Conservation (phyloP, 2,113 vertebrate species). For the Oostethus manadensis region DNA sequence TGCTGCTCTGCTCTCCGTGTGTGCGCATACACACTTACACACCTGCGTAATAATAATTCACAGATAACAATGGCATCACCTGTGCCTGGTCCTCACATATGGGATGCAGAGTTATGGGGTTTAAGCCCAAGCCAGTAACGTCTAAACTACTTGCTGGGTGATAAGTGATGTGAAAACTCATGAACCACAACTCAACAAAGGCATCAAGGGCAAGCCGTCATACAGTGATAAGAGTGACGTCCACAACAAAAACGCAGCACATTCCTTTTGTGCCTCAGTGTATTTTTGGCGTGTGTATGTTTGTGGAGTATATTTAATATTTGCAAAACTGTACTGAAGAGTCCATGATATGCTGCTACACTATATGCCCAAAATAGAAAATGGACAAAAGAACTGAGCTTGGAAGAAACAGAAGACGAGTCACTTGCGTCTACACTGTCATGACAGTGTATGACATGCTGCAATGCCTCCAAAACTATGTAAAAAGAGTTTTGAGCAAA, state of each 20-base stretch:
- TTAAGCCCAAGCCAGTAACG: conserved; percentile 35
- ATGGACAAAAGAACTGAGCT: no score
- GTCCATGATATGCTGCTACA: no score
- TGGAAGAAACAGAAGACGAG: no score
- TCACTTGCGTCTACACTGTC: no score
- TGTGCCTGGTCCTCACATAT: conserved; percentile 25
- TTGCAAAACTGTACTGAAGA: no score
- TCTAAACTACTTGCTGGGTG: conserved; percentile 25
- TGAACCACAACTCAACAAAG: conserved; percentile 8
- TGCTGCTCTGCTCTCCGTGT: background rate
- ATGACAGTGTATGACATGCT: no score
- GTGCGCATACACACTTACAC: conserved; percentile 11
- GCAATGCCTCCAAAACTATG: no score
- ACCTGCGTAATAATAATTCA: conserved; percentile 39
- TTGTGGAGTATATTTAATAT: no score
- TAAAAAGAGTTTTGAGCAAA: no score
- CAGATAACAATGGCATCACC: conserved; percentile 35
- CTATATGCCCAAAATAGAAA: no score
- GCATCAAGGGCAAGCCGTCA: background rate
- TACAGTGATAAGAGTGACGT: background rate
- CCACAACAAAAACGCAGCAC: background rate
- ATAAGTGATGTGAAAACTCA: conserved; percentile 26
- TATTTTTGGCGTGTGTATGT: no score
- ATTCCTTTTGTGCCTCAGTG: background rate
- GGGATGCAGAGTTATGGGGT: conserved; percentile 14